Evolutionary conservation across 2,113 vertebrate genomes (phyloP).

Genomic region (Entomyzon cyanotis): DNA sequence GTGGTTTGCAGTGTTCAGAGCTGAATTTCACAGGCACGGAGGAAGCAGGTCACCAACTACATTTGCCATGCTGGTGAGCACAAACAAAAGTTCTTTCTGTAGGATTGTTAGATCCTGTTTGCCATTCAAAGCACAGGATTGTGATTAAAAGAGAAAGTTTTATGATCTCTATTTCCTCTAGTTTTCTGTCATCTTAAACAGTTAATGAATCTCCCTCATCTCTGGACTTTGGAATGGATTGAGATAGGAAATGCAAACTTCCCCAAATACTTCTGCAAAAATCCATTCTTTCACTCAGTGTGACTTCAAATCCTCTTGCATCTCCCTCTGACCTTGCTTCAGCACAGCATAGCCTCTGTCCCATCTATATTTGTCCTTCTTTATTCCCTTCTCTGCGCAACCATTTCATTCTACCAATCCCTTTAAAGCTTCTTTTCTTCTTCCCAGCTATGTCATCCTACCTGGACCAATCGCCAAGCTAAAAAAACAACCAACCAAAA

Average conservation of each 20-base stretch:
- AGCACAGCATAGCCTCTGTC: neutral
- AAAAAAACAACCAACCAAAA: neutral
- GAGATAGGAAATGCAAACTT: neutral
- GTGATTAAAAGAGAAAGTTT: neutral
- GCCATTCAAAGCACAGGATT: neutral
- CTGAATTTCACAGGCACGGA: neutral
- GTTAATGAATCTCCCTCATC: neutral
- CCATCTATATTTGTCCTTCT: neutral
- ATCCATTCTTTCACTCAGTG: neutral
- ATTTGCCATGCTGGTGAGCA: fast-evolving
- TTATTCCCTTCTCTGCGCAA: neutral
- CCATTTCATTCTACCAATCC: neutral
- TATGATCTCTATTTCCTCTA: neutral
- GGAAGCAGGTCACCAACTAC: neutral
- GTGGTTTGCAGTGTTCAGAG: neutral
- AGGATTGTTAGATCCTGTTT: neutral
- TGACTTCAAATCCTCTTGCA: neutral
- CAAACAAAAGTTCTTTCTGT: neutral
- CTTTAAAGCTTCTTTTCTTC: neutral
- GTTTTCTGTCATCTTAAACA: neutral
- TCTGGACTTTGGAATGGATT: slow-evolving; percentile 13
- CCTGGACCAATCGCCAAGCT: neutral
- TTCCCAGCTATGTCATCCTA: neutral
- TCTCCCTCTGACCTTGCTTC: neutral
- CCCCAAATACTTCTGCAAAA: neutral